phyloP scores from a whole-genome alignment of 2,888 invertebrate genomes.

The Tridacna gigas region DNA sequence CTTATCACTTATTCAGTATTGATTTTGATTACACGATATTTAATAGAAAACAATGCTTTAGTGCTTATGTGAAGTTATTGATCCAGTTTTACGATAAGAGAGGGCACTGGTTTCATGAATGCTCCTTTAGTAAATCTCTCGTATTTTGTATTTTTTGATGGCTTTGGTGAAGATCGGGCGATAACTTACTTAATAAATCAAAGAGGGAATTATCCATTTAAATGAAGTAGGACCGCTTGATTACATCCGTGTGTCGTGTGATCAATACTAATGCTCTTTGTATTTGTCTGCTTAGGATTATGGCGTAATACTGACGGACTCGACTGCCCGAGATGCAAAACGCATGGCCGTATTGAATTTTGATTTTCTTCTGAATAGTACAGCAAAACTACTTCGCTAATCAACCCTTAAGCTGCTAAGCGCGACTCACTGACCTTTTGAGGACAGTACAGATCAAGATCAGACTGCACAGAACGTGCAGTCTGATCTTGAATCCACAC shows the following conservation, averaged over 20 bases:
- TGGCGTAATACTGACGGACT: no score
- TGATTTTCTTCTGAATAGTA: background rate
- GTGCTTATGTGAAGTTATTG: no score
- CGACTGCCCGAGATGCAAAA: background rate
- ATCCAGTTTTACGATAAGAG: no score
- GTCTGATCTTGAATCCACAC: no score
- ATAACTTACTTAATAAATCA: background rate
- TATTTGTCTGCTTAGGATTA: background rate
- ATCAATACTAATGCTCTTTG: constrained; percentile 11
- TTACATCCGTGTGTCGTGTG: constrained; percentile 1
- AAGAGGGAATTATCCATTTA: background rate
- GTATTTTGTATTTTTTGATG: background rate
- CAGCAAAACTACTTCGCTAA: constrained; percentile 9
- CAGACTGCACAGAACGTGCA: no score
- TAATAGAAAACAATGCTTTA: no score
- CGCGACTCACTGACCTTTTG: no score
- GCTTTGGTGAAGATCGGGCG: background rate
- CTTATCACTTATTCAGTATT: no score
- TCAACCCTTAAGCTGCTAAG: no score
- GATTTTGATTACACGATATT: no score
- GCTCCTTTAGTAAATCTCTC: background rate
- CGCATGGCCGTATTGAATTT: constrained; percentile 17
- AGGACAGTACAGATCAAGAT: no score
- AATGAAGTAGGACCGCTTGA: constrained; percentile 2
- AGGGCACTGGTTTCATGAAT: no score